phyloP scores from a whole-genome alignment of 2,888 invertebrate species.

The Apomyelois bistriatella region DNA sequence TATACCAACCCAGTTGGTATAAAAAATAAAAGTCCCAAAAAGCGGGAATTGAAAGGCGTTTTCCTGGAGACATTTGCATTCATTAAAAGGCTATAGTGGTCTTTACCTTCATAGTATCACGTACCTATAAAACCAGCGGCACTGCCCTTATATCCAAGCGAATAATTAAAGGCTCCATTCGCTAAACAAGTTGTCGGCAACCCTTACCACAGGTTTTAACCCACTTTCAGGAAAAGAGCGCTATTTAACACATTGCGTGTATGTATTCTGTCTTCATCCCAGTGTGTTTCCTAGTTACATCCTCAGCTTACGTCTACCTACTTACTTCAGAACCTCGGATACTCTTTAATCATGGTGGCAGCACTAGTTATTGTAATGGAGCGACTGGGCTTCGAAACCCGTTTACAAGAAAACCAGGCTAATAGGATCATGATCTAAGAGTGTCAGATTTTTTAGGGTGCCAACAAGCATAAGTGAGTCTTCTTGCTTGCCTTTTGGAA shows the following conservation, averaged over 20 bases:
- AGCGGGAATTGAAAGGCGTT: background rate
- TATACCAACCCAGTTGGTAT: background rate
- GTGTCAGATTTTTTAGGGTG: too few relatives aligned
- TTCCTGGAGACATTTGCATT: constrained; percentile 27
- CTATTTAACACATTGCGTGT: background rate
- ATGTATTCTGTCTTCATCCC: too few relatives aligned
- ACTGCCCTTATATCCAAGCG: constrained; percentile 38
- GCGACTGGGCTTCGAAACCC: too few relatives aligned
- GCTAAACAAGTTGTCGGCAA: constrained; percentile 24
- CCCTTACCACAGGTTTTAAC: constrained; percentile 29
- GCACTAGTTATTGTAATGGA: too few relatives aligned
- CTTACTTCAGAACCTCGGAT: too few relatives aligned
- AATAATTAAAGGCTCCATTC: constrained; percentile 48
- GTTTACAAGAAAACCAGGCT: too few relatives aligned
- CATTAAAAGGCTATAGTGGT: constrained; percentile 37
- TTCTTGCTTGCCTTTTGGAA: too few relatives aligned
- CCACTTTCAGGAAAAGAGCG: background rate
- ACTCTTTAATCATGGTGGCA: too few relatives aligned
- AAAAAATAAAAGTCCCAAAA: background rate
- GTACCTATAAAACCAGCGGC: constrained; percentile 20
- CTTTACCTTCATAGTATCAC: constrained; percentile 25
- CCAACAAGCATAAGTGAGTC: too few relatives aligned
- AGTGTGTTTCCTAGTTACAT: too few relatives aligned
- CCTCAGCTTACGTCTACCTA: too few relatives aligned
- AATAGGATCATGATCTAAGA: too few relatives aligned